Evolutionary conservation across 2,888 invertebrate species (phyloP), one percentile per base, ranked within the genome.

Genomic region (Chymomyza amoena): DNA sequence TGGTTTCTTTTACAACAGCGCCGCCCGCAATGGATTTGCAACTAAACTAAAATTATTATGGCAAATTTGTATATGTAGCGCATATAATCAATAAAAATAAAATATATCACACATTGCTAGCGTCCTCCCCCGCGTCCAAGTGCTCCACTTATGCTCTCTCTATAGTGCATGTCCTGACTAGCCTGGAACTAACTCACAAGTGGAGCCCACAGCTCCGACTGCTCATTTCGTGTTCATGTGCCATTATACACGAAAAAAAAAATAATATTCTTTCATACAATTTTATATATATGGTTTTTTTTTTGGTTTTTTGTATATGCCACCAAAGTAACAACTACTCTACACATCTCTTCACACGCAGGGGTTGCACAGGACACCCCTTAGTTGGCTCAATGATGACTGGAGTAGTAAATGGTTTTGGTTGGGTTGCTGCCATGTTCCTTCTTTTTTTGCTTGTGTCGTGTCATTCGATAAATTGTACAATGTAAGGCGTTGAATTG

Each of bases 31-130:
- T 39, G 70, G 52, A 63, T 63, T 36, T 32, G 25, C 2, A 73
- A 69, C 57, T 68, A 61, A 36, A 28, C 61, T 18, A 73, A 78
- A 81, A 81, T 81, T 79, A 81, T 81, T 70, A 76, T 81, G 79
- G 81, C 76, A 81, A 81, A 81, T 81, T 81, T 81, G 78, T 81
- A 77, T 75, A 81, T 81, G 77, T 69, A 63, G 20, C 54, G 77
- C 72, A 80, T 81, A 84, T 85, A 85, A 85, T 85, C 84, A 85
- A 85, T 85, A 85, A 87, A 87, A 84, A 87, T 84, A 87, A 85
- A 85, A 87, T 84, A 83, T 87, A 85, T 85, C 85, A 87, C 84
- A 87, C 85, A 81, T 76, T 54, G 52, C 61, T 45, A 54, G 1
- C 25, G 25, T 2, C 25, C 51, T n/a, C 15, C 51, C 9, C 54